phyloP scores from a whole-genome alignment of 2,888 invertebrate genomes.

The Leucania comma region DNA sequence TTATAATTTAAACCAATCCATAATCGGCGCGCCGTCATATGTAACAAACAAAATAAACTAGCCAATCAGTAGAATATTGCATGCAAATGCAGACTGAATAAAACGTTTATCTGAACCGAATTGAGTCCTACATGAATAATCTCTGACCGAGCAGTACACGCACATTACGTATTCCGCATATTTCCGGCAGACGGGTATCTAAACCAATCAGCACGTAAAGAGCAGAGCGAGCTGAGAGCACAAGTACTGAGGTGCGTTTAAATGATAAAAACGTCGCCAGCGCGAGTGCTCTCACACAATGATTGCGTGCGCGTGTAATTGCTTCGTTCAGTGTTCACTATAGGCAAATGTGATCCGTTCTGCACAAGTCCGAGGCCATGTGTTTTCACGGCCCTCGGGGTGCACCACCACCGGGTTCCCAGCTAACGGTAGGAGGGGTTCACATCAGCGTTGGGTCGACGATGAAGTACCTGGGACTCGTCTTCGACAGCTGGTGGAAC shows the following conservation, averaged over 20 bases:
- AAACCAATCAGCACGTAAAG: not conserved
- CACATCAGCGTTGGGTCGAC: too few relatives aligned
- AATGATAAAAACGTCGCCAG: constrained; percentile 28
- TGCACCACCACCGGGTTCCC: too few relatives aligned
- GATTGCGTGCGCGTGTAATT: constrained; percentile 11
- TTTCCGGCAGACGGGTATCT: not conserved
- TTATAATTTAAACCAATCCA: too few relatives aligned
- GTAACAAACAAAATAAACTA: not conserved
- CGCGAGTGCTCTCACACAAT: constrained; percentile 13
- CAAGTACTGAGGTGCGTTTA: not conserved
- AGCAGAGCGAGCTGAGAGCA: not conserved
- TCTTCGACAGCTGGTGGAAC: too few relatives aligned
- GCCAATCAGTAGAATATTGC: not conserved
- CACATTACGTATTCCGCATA: not conserved
- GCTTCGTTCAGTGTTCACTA: not conserved
- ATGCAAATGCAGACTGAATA: not conserved
- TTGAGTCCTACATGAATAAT: not conserved
- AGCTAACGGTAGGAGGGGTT: too few relatives aligned
- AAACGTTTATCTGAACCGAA: not conserved
- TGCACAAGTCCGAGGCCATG: too few relatives aligned
- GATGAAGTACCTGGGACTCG: too few relatives aligned
- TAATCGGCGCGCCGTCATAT: too few relatives aligned
- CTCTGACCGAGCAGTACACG: not conserved
- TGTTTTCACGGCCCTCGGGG: too few relatives aligned
- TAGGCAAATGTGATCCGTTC: not conserved